Evolutionary conservation across 2,888 invertebrate genomes (phyloP), one percentile per base, ranked within the genome.

Genomic region (Dryadula phaetusa): DNA sequence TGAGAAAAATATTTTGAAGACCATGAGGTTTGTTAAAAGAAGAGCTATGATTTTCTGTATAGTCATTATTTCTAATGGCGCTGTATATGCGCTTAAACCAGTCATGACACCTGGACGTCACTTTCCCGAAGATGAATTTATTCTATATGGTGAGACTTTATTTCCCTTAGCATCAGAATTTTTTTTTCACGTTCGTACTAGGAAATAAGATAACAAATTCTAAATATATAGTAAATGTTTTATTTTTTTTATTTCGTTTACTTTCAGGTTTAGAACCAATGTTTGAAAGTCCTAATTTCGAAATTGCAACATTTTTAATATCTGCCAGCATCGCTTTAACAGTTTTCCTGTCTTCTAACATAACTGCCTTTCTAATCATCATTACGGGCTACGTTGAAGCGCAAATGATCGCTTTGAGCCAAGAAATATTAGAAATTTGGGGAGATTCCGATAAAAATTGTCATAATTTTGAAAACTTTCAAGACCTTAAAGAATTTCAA

Each of bases 221-320:
- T n/a, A 8, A 32, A 32, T 6, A 14, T 2, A 54, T 2, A 12
- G 0, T 20, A 46, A 46, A 46, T 25, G 22, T 49, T 2, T 37
- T 37, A 34, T 34, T 37, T 37, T 12, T 42, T 42, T 20, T 37
- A 25, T 58, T n/a, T n/a, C n/a, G n/a, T n/a, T n/a, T n/a, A n/a
- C n/a, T n/a, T 25, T 6, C 77, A 87, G 87, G 87, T 68, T 67
- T 86, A 5, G 82, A 86, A 46, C 87, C 86, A 10, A 83, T 81
- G 77, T 70, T 74, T 3, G 79, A 82, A 62, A 76, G 82, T 4
- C 86, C 86, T 0, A 83, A 86, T 72, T 86, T 79, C 63, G 85
- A 87, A 70, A 76, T 85, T 47, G 81, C 82, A 0, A 73, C 73
- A 14, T 40, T 72, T 2, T 7, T 81, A 2, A 71, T 73, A 52